Evolutionary conservation across 2,797 vertebrate genomes (phyloP).

Genomic region (Eulemur mongoz): DNA sequence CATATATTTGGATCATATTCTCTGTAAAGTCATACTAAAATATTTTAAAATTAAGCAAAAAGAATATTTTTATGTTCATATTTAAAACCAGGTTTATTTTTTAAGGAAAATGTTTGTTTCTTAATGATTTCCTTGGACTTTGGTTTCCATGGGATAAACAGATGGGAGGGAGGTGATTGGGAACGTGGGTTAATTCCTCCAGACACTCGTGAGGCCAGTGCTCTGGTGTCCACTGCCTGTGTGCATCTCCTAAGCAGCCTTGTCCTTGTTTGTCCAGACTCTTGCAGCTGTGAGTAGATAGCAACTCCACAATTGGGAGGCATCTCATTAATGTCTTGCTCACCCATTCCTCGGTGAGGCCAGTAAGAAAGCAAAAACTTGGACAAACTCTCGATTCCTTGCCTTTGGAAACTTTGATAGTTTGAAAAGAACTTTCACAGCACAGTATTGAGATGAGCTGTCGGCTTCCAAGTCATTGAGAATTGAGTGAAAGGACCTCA

Average conservation of each 20-base stretch:
- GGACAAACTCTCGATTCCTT: not conserved
- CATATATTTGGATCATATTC: not conserved
- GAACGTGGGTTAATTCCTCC: not conserved
- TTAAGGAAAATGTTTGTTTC: not conserved
- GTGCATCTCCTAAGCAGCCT: not conserved
- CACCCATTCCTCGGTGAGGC: too few relatives aligned
- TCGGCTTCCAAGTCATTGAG: too few relatives aligned
- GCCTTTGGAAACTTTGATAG: not conserved
- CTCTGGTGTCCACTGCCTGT: not conserved
- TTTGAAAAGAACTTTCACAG: not conserved
- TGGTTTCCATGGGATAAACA: not conserved
- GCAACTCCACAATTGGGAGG: not conserved
- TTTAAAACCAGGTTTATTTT: not conserved
- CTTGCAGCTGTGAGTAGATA: not conserved
- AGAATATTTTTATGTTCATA: not conserved
- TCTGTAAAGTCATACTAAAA: not conserved
- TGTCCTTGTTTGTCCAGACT: not conserved
- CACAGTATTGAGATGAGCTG: not conserved
- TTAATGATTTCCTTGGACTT: not conserved
- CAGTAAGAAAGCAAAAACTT: not conserved
- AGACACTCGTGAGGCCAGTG: not conserved
- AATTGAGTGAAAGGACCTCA: too few relatives aligned
- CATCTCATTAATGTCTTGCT: rapidly evolving
- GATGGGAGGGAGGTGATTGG: not conserved
- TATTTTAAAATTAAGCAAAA: not conserved